Evolutionary conservation across 1,140 invertebrate species (phyloP).

Genomic region (Cydia strobilella): DNA sequence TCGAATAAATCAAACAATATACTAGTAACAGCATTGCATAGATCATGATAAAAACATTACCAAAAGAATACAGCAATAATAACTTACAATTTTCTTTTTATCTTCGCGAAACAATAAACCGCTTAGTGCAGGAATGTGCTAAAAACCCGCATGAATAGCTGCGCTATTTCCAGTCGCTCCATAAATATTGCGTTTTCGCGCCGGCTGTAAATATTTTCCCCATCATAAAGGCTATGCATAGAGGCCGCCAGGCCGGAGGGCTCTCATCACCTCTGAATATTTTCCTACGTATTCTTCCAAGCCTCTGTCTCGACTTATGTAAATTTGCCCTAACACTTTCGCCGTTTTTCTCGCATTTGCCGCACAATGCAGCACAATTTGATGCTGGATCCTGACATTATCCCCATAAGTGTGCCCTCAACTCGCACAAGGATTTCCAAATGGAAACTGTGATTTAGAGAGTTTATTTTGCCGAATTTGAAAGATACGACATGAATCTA

Average conservation of each 20-base stretch:
- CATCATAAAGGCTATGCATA: slow-evolving; percentile 70
- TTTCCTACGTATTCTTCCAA: slow-evolving; percentile 65
- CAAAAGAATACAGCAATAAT: slow-evolving; percentile 25
- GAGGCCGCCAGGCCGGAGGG: slow-evolving; percentile 57
- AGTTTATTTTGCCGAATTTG: slow-evolving; percentile 52
- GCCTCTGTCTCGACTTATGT: slow-evolving; percentile 78
- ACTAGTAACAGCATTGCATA: not conserved
- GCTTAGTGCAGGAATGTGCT: slow-evolving; percentile 39
- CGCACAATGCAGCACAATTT: slow-evolving; percentile 76
- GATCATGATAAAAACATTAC: slow-evolving; percentile 9
- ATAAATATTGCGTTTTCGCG: slow-evolving; percentile 67
- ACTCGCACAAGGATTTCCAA: slow-evolving; percentile 53
- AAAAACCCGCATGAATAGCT: slow-evolving; percentile 41
- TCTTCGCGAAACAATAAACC: slow-evolving; percentile 50
- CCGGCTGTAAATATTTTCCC: slow-evolving; percentile 71
- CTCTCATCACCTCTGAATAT: slow-evolving; percentile 77
- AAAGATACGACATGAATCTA: slow-evolving; percentile 40
- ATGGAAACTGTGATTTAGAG: slow-evolving; percentile 64
- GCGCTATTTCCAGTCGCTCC: slow-evolving; percentile 53
- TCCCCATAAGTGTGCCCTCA: slow-evolving; percentile 61
- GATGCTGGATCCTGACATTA: slow-evolving; percentile 68
- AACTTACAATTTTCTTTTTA: slow-evolving; percentile 48
- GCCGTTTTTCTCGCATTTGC: slow-evolving; percentile 75
- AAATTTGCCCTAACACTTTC: slow-evolving; percentile 76
- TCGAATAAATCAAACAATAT: slow-evolving; percentile 6